Percentiles rank a stretch among this genome's conserved stretches.
Conservation (phyloP, 1,140 invertebrate genomes). For the Micrasema longulum region DNA sequence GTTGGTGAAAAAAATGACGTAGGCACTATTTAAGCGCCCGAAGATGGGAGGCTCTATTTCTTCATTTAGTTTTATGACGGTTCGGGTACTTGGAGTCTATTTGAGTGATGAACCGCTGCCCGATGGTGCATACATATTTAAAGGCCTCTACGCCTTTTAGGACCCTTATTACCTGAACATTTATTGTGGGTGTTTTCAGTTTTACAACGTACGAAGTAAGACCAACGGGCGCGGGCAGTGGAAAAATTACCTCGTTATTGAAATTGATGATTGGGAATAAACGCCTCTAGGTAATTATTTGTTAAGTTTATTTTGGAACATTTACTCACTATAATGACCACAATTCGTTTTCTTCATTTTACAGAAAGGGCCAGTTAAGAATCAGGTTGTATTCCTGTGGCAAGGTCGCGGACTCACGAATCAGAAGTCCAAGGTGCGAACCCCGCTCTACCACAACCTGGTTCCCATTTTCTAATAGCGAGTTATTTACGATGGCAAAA, state of each 20-base stretch:
- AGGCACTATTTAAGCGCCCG: constrained; percentile 52
- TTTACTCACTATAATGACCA: too few species aligned
- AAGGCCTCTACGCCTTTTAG: constrained; percentile 24
- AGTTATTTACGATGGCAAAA: too few species aligned
- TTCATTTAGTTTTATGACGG: constrained; percentile 55
- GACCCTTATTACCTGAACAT: constrained; percentile 17
- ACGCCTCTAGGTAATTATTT: not conserved
- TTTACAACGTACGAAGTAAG: constrained; percentile 9
- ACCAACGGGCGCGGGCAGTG: not conserved
- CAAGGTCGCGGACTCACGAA: too few species aligned
- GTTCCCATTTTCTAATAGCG: too few species aligned
- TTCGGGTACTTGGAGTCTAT: constrained; percentile 34
- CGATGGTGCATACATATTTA: constrained; percentile 42
- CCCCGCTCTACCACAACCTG: too few species aligned
- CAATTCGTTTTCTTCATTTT: too few species aligned
- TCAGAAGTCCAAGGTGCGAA: too few species aligned
- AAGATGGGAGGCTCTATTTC: constrained; percentile 50
- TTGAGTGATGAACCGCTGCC: constrained; percentile 43
- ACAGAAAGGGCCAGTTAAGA: too few species aligned
- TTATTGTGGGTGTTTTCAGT: constrained; percentile 1
- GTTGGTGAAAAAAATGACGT: constrained; percentile 49
- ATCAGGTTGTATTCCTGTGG: too few species aligned
- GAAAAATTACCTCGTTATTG: constrained; percentile 26
- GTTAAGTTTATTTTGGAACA: too few species aligned
- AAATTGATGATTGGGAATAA: constrained; percentile 12